phyloP scores from a whole-genome alignment of 2,888 invertebrate species.

The Drosophila eohydei region DNA sequence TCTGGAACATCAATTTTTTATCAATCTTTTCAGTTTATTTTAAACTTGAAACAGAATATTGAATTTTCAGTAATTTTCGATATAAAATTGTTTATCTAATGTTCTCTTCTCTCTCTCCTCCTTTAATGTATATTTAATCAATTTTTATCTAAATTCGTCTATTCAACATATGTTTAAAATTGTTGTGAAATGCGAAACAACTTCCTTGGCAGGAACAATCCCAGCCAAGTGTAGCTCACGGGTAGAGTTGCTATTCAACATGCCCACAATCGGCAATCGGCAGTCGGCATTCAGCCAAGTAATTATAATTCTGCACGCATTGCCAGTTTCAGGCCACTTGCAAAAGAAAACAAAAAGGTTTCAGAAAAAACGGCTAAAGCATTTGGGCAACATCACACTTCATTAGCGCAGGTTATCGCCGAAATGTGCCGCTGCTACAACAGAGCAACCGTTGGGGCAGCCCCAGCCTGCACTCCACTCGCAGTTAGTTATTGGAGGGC shows the following conservation, averaged over 20 bases:
- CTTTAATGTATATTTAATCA: not conserved
- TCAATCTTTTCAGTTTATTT: too few relatives aligned
- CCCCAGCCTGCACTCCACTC: not conserved
- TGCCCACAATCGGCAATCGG: conserved; percentile 17
- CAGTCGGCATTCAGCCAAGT: conserved; percentile 26
- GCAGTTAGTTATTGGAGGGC: conserved; percentile 19
- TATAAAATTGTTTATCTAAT: not conserved
- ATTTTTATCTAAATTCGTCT: not conserved
- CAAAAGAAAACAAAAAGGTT: conserved; percentile 30
- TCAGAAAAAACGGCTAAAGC: conserved; percentile 34
- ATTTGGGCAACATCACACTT: conserved; percentile 73
- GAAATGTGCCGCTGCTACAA: conserved; percentile 41
- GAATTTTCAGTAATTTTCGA: not conserved
- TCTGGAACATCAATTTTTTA: too few relatives aligned
- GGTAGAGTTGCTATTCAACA: conserved; percentile 2
- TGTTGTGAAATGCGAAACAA: not conserved
- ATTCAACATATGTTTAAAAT: not conserved
- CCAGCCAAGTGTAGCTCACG: too few relatives aligned
- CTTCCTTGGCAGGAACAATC: too few relatives aligned
- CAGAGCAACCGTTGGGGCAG: conserved; percentile 7
- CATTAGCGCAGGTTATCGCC: conserved; percentile 77
- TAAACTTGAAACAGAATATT: not conserved
- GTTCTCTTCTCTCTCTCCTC: accelerated
- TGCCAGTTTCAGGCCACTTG: conserved; percentile 16
- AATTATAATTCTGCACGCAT: conserved; percentile 58